A percentile compares a stretch with the other conserved stretches of the same genome.
These are phyloP conservation scores for Reticulitermes speratus DNA, from an alignment of 1,140 invertebrate genomes.

Conservation along the genomic window DNA sequence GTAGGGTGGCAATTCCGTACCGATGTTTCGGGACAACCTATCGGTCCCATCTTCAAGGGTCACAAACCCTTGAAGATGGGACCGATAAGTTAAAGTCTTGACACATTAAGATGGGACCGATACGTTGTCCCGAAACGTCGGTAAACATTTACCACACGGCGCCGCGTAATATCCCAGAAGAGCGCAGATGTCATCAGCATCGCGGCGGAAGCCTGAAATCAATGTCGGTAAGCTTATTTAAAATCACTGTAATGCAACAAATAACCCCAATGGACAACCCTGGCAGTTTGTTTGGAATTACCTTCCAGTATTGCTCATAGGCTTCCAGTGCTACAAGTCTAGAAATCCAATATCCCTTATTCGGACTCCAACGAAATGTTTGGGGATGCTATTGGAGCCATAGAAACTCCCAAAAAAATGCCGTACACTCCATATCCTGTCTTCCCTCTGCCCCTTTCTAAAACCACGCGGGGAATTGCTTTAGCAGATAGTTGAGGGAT, in stretches of 20 bases:
- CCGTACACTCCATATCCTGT: not conserved
- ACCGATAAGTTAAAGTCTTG: too few relatives aligned
- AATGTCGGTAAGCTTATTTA: not conserved
- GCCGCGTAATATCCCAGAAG: too few relatives aligned
- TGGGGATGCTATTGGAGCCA: not conserved
- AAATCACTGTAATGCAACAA: not conserved
- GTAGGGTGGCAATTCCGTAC: too few relatives aligned
- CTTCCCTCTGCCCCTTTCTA: not conserved
- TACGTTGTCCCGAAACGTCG: too few relatives aligned
- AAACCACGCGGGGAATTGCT: constrained; percentile 5
- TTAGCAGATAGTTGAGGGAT: not conserved
- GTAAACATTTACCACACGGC: too few relatives aligned
- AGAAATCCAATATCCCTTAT: constrained; percentile 7
- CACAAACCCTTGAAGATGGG: too few relatives aligned
- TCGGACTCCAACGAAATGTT: not conserved
- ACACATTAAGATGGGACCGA: too few relatives aligned
- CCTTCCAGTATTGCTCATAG: not conserved
- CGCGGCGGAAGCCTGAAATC: too few relatives aligned
- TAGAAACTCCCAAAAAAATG: not conserved
- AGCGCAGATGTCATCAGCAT: too few relatives aligned
- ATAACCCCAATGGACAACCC: not conserved
- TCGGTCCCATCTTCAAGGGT: too few relatives aligned
- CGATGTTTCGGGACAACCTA: too few relatives aligned
- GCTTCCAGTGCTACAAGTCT: not conserved
- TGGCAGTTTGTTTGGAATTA: not conserved